Base-by-base conservation (phyloP, 2,888 invertebrate species). In the Acronicta alni region DNA sequence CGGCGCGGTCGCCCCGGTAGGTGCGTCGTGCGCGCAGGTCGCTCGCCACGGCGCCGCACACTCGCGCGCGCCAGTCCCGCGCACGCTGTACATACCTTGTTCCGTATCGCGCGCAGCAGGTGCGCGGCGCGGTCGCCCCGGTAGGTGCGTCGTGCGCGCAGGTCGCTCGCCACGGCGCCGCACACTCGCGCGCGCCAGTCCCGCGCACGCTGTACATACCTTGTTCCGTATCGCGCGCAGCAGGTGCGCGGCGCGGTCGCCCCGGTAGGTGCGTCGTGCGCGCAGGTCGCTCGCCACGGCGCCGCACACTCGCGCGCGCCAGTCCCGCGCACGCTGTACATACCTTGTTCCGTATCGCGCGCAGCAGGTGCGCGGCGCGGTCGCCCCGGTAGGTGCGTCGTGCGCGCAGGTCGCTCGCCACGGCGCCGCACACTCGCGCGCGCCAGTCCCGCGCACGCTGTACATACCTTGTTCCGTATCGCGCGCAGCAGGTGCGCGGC, bases 271-370 rank as follows among this genome's bases (percentile, higher is more conserved):
- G 53, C 99, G 96, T 83, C 98, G 97, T 85, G 97, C 98, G 63
- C 98, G 95, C 71, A 99, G 94, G 95, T 99, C 99, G 68, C 96
- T 96, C 15, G 98, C 97, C n/a, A 99, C 97, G 75, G 96, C 96
- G 2, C 93, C 85, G 80, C 98, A 97, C 70, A 99, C 97, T 81
- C 96, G 96, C 57, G 95, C 89, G 70, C 97, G 96, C 99, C 99
- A 99, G 90, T 99, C 98, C 95, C 95, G 35, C 96, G 95, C 26
- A 26, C 3, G 1, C 3, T 30, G 30, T 2, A 26, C 44, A 9
- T 56, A 98, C 98, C 96, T 99, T 99, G 90, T 99, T 99, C 84
- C 99, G 95, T 81, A 99, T 95, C 0, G 99, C 99, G 57, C 99
- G 93, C 14, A 99, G 92, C 37, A 99, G 94, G 91, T 99, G 99